phyloP scores from a whole-genome alignment of 1,140 invertebrate species.

The Brachionus calyciflorus region DNA sequence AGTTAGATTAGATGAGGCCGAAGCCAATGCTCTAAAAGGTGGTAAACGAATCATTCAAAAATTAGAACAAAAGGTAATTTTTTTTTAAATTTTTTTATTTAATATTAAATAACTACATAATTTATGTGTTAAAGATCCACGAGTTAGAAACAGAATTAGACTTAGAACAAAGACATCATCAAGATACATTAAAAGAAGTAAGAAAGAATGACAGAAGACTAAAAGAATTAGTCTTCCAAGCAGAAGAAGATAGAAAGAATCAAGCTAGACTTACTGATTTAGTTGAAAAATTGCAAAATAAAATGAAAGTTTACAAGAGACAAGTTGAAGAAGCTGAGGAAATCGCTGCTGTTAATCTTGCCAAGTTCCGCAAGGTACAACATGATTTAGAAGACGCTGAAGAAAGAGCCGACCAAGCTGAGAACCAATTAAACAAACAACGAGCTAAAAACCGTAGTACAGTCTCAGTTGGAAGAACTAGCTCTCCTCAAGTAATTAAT shows the following conservation, averaged over 20 bases:
- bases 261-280: slow-evolving; percentile 95
- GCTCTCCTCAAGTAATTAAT: slow-evolving; percentile 4
- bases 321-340: slow-evolving; percentile 99
- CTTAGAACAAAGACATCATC: slow-evolving; percentile 90
- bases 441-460: slow-evolving; percentile 89
- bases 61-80: slow-evolving; percentile 61
- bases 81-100: not conserved
- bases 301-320: slow-evolving; percentile 99
- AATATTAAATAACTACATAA: too few relatives aligned
- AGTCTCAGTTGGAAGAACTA: slow-evolving; percentile 21
- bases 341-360: slow-evolving; percentile 93
- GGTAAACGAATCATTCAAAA: slow-evolving; percentile 77
- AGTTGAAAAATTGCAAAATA: slow-evolving; percentile 96
- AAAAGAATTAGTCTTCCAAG: slow-evolving; percentile 79
- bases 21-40: slow-evolving; percentile 92
- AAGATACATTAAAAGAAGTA: slow-evolving; percentile 67
- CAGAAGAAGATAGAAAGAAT: slow-evolving; percentile 94
- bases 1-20: slow-evolving; percentile 88
- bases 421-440: slow-evolving; percentile 94
- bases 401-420: slow-evolving; percentile 92
- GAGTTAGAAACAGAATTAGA: slow-evolving; percentile 96
- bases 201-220: slow-evolving; percentile 75
- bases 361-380: slow-evolving; percentile 94
- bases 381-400: slow-evolving; percentile 77
- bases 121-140: too few relatives aligned